A percentile compares a stretch with the other conserved stretches of the same genome.
phyloP scores from a whole-genome alignment of 2,888 invertebrate genomes.

The Zygogramma bicolorata region DNA sequence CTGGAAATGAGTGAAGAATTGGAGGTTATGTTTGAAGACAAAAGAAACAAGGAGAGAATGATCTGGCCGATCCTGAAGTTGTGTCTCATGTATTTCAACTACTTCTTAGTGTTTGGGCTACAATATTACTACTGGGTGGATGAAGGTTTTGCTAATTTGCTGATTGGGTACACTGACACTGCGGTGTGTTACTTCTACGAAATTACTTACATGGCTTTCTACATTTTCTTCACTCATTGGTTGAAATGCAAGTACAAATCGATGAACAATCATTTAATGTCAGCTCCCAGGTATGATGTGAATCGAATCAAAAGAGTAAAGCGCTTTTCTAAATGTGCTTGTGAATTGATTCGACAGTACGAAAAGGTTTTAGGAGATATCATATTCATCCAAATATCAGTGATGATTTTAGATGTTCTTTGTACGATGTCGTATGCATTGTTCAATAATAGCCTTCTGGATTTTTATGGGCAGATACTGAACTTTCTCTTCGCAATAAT shows the following conservation, averaged over 20 bases:
- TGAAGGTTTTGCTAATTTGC: not conserved
- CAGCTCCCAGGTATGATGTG: not conserved
- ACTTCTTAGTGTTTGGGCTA: not conserved
- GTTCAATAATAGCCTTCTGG: not conserved
- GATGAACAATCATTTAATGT: not conserved
- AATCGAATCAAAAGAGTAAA: not conserved
- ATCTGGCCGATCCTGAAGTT: not conserved
- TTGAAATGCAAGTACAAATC: not conserved
- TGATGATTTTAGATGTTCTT: not conserved
- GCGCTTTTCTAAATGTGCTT: not conserved
- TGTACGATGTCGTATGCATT: not conserved
- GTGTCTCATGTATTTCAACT: not conserved
- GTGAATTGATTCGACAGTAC: not conserved
- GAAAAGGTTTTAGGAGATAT: not conserved
- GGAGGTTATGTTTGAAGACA: not conserved
- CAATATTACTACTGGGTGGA: not conserved
- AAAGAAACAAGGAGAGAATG: not conserved
- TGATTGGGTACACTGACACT: not conserved
- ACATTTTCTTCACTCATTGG: not conserved
- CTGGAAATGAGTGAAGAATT: not conserved
- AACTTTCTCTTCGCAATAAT: not conserved
- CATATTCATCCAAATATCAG: not conserved
- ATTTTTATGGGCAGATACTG: not conserved
- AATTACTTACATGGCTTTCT: not conserved
- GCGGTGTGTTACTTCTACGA: not conserved